phyloP scores from a whole-genome alignment of 2,113 vertebrate genomes.

The Pituophis catenifer region DNA sequence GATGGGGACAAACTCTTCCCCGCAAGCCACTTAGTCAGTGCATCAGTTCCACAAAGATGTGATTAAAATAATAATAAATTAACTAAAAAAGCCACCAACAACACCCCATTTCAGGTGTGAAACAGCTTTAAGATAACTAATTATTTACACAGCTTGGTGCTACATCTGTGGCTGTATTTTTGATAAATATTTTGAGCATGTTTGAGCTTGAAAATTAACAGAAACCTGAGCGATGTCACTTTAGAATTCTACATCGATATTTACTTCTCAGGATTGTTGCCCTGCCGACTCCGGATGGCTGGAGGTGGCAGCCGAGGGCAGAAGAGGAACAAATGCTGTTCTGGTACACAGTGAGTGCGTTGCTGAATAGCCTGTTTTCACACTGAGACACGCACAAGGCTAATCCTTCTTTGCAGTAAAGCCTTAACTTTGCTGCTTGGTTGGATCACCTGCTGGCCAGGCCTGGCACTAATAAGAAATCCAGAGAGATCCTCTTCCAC shows the following conservation, averaged over 20 bases:
- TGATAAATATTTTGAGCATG: slow-evolving; percentile 48
- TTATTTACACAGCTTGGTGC: slow-evolving; percentile 58
- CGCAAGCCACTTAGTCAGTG: background rate
- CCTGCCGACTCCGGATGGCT: slow-evolving; percentile 47
- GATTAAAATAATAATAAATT: slow-evolving; percentile 26
- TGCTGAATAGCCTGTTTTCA: too few relatives aligned
- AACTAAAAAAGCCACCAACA: background rate
- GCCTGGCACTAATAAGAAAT: background rate
- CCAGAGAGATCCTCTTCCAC: background rate
- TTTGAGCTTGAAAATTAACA: slow-evolving; percentile 27
- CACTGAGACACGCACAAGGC: background rate
- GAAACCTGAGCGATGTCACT: slow-evolving; percentile 16
- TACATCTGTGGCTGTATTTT: slow-evolving; percentile 22
- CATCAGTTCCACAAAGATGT: slow-evolving; percentile 1
- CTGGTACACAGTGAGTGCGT: too few relatives aligned
- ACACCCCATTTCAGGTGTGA: slow-evolving; percentile 13
- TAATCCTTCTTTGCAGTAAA: background rate
- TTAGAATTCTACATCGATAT: slow-evolving; percentile 34
- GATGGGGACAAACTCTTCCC: background rate
- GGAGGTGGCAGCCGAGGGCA: accelerated
- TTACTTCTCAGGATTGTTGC: slow-evolving; percentile 47
- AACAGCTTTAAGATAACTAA: slow-evolving; percentile 35
- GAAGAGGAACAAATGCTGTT: too few relatives aligned
- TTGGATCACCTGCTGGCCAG: background rate
- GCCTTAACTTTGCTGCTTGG: background rate